These are phyloP conservation scores for Plebejus anna DNA, from an alignment of 2,888 invertebrate genomes.

Conservation along the genomic window DNA sequence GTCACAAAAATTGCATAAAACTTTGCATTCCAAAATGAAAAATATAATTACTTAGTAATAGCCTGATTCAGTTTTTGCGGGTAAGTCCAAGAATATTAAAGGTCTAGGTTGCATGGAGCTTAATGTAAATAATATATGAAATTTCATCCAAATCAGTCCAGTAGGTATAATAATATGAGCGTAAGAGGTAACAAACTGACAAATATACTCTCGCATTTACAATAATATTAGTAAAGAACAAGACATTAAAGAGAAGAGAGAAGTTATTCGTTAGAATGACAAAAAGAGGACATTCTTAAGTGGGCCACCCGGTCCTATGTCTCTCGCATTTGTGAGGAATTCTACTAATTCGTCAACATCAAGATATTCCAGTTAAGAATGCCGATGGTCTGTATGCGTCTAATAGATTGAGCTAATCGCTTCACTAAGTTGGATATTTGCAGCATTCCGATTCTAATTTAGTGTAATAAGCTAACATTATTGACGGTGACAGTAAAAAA, in stretches of 20 bases:
- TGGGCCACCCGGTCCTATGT: slow-evolving; percentile 17
- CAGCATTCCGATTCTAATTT: not conserved
- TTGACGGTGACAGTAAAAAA: not conserved
- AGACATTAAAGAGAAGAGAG: not conserved
- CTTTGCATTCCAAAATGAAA: not conserved
- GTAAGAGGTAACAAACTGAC: no score
- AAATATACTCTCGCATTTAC: not conserved
- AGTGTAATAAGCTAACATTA: not conserved
- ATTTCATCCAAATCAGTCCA: not conserved
- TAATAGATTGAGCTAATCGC: not conserved
- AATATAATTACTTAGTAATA: no score
- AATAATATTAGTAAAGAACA: not conserved
- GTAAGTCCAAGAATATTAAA: no score
- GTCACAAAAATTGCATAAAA: not conserved
- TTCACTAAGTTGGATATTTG: not conserved
- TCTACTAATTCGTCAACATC: slow-evolving; percentile 21
- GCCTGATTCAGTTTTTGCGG: no score
- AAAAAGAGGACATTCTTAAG: slow-evolving; percentile 19
- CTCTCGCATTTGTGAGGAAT: slow-evolving; percentile 29
- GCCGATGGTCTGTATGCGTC: not conserved
- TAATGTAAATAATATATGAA: not conserved
- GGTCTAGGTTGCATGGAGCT: no score
- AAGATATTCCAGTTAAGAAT: slow-evolving; percentile 20
- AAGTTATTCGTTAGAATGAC: not conserved
- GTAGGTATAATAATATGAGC: not conserved